Percentiles rank a stretch among this genome's conserved stretches.
Evolutionary conservation across 2,797 vertebrate genomes (phyloP).

Genomic region (Gobio occitaniae): DNA sequence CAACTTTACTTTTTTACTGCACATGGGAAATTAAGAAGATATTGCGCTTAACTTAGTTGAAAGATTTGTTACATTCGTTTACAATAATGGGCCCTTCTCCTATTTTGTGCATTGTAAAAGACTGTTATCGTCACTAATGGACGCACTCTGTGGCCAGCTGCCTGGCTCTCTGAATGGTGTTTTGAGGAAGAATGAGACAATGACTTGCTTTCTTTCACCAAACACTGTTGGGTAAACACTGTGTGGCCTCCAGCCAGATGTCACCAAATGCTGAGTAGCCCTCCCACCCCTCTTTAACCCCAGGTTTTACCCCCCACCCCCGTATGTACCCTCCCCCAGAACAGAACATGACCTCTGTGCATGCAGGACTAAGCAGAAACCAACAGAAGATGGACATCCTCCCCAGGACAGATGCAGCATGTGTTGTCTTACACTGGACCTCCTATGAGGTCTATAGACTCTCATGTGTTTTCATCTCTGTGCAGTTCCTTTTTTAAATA

Average conservation of each 20-base stretch:
- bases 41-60: background rate
- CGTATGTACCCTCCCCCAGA: conserved; percentile 17
- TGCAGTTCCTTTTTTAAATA: background rate
- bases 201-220: conserved; percentile 50
- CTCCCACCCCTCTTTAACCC: conserved; percentile 18
- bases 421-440: background rate
- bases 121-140: conserved; percentile 33
- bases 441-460: background rate
- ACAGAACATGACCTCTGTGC: conserved; percentile 43
- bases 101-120: conserved; percentile 12
- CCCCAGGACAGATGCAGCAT: conserved; percentile 7
- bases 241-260: conserved; percentile 48
- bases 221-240: conserved; percentile 52
- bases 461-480: background rate
- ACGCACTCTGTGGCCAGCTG: conserved; percentile 38
- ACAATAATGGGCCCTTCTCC: conserved; percentile 2
- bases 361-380: conserved; percentile 17
- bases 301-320: conserved; percentile 36
- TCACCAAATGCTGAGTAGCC: conserved; percentile 47
- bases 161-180: conserved; percentile 28
- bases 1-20: background rate
- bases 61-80: background rate
- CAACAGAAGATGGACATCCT: conserved; percentile 13
- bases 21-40: background rate
- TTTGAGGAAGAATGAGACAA: conserved; percentile 51